Percentiles rank a stretch among this genome's conserved stretches.
These are phyloP conservation scores for Diplogasteroides magnus DNA, from an alignment of 1,140 invertebrate genomes.

Conservation along the genomic window DNA sequence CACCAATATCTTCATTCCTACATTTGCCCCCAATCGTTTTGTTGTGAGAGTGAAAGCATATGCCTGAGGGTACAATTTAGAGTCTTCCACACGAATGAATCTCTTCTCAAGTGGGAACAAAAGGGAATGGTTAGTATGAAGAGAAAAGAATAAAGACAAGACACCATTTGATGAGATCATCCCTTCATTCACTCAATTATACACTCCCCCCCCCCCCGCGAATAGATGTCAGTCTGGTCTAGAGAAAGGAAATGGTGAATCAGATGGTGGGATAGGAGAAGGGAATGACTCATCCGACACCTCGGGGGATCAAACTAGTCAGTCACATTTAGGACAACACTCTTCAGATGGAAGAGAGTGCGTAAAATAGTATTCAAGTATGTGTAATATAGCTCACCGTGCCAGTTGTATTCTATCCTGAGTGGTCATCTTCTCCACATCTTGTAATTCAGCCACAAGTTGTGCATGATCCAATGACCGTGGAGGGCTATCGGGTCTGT, in stretches of 20 bases:
- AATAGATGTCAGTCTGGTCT: background rate
- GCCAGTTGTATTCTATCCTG: conserved; percentile 42
- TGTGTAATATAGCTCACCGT: too few species aligned
- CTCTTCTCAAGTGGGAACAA: background rate
- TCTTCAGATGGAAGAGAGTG: too few species aligned
- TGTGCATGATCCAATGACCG: conserved; percentile 51
- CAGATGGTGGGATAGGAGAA: background rate
- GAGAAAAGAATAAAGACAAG: conserved; percentile 13
- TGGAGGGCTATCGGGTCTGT: too few species aligned
- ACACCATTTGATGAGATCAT: background rate
- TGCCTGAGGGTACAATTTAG: background rate
- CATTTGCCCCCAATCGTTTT: background rate
- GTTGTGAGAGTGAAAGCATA: conserved; percentile 4
- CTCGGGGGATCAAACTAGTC: too few species aligned
- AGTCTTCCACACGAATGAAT: background rate
- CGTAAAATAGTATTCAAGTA: too few species aligned
- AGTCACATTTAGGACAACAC: too few species aligned
- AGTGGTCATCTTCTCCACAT: conserved; percentile 43
- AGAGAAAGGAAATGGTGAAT: too few species aligned
- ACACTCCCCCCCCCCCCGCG: background rate
- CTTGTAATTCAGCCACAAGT: conserved; percentile 45
- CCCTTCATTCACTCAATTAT: background rate
- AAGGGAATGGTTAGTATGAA: background rate
- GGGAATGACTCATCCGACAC: background rate
- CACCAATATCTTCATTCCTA: background rate